phyloP scores from a whole-genome alignment of 1,140 invertebrate genomes.

The Drosophila hydei region DNA sequence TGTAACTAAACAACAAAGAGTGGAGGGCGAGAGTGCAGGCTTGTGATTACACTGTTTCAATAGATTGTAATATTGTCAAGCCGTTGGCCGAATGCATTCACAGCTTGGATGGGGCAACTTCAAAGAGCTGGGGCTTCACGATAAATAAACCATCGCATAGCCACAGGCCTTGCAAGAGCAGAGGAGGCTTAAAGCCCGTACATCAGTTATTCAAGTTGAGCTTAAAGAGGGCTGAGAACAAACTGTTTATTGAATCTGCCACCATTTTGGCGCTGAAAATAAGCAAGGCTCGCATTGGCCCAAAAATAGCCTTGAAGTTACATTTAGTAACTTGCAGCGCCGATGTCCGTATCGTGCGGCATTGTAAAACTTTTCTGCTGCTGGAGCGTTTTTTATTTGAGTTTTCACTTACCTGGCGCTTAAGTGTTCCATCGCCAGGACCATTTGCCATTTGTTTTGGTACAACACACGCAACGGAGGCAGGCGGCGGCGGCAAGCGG shows the following conservation, averaged over 20 bases:
- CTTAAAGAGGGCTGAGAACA: slow-evolving; percentile 8
- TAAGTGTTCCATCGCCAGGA: slow-evolving; percentile 67
- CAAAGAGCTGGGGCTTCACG: slow-evolving; percentile 48
- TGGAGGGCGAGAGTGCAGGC: background rate
- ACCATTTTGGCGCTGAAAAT: background rate
- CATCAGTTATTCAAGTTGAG: slow-evolving; percentile 5
- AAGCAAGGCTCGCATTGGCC: background rate
- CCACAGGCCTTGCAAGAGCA: slow-evolving; percentile 32
- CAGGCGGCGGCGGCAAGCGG: background rate
- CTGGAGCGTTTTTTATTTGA: slow-evolving; percentile 65
- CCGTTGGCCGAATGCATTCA: slow-evolving; percentile 47
- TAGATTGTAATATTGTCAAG: slow-evolving; percentile 39
- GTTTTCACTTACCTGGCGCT: slow-evolving; percentile 73
- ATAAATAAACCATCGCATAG: slow-evolving; percentile 43
- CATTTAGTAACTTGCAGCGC: slow-evolving; percentile 12
- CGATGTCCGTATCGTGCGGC: slow-evolving; percentile 33
- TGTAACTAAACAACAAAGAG: background rate
- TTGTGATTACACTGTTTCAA: slow-evolving; percentile 1
- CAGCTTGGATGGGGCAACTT: slow-evolving; percentile 30
- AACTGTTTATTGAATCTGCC: slow-evolving; percentile 49
- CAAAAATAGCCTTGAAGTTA: slow-evolving; percentile 47
- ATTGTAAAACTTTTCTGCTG: slow-evolving; percentile 60
- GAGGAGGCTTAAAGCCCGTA: slow-evolving; percentile 42
- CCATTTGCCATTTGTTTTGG: slow-evolving; percentile 72
- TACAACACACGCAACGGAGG: slow-evolving; percentile 29